Conservation (phyloP, 2,797 vertebrate species). For the Etheostoma nigrum region DNA sequence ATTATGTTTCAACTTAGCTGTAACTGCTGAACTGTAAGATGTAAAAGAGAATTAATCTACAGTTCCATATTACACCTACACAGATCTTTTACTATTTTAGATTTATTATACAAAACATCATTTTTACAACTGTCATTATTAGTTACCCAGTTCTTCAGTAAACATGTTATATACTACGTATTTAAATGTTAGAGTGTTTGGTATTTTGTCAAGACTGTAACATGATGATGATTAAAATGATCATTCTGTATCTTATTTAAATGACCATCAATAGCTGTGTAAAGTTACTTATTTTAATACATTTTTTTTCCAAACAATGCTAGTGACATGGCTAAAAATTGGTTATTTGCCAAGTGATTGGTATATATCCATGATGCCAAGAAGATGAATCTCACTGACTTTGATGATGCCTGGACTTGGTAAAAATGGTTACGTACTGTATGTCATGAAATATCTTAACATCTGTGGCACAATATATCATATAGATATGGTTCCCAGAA, state of each 20-base stretch:
- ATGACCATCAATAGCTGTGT: background rate
- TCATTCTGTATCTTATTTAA: background rate
- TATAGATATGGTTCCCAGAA: background rate
- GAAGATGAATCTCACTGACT: too few relatives aligned
- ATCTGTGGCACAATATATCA: background rate
- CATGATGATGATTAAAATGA: background rate
- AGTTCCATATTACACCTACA: background rate
- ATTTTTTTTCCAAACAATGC: background rate
- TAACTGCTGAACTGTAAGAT: conserved; percentile 6
- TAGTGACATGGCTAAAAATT: too few relatives aligned
- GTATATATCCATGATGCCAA: background rate
- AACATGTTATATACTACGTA: background rate
- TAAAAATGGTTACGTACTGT: too few relatives aligned
- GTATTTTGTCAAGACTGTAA: background rate
- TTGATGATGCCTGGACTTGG: too few relatives aligned
- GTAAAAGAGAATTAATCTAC: background rate
- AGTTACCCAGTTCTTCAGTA: background rate
- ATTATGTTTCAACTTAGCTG: conserved; percentile 14
- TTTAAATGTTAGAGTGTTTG: background rate
- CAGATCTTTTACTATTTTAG: background rate
- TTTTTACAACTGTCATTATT: background rate
- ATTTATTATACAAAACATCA: background rate
- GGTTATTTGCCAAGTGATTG: background rate
- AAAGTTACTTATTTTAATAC: too few relatives aligned
- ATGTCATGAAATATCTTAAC: too few relatives aligned